Conservation (phyloP, 2,113 vertebrate species). For the Lophius piscatorius region DNA sequence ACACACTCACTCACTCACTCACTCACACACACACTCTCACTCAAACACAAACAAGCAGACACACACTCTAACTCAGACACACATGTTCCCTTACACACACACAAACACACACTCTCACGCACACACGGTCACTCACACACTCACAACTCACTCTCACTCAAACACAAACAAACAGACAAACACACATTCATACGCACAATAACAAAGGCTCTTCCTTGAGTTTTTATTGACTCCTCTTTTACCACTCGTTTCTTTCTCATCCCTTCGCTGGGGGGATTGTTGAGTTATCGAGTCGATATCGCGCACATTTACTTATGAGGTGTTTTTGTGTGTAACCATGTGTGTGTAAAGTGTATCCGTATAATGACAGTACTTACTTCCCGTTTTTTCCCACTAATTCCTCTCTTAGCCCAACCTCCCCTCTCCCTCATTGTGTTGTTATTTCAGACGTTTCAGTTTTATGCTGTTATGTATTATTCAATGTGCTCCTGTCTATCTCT, state of each 20-base stretch:
- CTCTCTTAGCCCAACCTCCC: conserved; percentile 25
- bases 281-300: conserved; percentile 27
- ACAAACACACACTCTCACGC: too few species aligned
- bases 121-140: too few species aligned
- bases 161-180: not conserved
- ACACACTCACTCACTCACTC: too few species aligned
- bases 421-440: conserved; percentile 52
- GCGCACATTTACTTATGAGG: not conserved
- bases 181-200: not conserved
- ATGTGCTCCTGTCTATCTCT: conserved; percentile 44
- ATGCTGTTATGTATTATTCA: conserved; percentile 50
- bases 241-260: conserved; percentile 47
- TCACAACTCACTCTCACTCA: not conserved
- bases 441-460: conserved; percentile 66
- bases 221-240: conserved; percentile 64
- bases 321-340: not conserved
- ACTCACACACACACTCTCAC: too few species aligned
- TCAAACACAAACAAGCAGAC: too few species aligned
- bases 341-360: conserved; percentile 5
- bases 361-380: conserved; percentile 22
- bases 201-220: conserved; percentile 28
- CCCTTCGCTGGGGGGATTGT: conserved; percentile 14
- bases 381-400: conserved; percentile 18
- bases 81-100: too few species aligned
- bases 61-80: too few species aligned